Conservation (phyloP, 92 coral and sea anemone species). For the Zoanthus sansibaricus region DNA sequence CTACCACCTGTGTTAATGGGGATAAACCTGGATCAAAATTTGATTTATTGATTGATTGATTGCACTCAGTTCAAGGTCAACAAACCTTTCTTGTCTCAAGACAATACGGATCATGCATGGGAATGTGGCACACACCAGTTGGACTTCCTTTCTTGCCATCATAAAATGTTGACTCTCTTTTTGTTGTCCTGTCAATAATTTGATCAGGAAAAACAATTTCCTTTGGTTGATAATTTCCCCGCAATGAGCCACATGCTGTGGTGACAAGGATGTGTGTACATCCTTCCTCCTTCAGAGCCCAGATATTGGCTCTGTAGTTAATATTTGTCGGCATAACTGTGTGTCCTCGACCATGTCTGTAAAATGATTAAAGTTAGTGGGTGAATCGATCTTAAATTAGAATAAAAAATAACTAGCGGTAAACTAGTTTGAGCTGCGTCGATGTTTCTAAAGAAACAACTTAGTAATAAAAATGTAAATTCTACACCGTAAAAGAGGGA, state of each 20-base stretch:
- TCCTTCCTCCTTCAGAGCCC: constrained; percentile 93
- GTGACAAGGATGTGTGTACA: constrained; percentile 96
- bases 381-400: no score
- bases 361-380: background rate
- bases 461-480: no score
- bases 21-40: no score
- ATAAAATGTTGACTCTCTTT: constrained; percentile 90
- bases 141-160: constrained; percentile 94
- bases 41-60: no score
- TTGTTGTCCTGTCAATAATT: constrained; percentile 93
- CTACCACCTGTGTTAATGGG: no score
- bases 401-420: no score
- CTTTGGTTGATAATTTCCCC: constrained; percentile 81
- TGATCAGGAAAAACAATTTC: constrained; percentile 97
- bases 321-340: constrained; percentile 88
- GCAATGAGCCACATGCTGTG: constrained; percentile 96
- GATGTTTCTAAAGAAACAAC: no score
- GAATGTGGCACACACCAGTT: constrained; percentile 90
- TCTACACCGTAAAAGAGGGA: no score
- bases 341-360: constrained; percentile 94
- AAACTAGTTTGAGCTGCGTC: no score
- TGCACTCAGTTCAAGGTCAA: background rate
- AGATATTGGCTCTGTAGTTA: constrained; percentile 93
- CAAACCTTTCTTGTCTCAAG: constrained; percentile 79
- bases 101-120: constrained; percentile 97